Percentiles rank a stretch among this genome's conserved stretches.
Conservation (phyloP, 2,797 vertebrate species). For the Mus minutoides region DNA sequence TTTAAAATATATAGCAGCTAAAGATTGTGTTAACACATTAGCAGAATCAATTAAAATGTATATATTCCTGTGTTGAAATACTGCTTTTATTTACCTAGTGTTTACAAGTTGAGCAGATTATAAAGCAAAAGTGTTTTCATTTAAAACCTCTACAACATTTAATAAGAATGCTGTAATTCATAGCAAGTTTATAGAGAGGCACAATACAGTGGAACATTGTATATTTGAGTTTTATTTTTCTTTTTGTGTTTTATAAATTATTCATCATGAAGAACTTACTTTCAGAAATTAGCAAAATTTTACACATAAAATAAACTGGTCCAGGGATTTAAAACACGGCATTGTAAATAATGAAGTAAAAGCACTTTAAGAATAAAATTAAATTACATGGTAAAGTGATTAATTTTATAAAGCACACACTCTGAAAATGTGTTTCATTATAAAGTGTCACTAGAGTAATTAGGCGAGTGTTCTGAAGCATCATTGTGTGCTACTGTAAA, state of each 20-base stretch:
- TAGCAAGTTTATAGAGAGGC: background rate
- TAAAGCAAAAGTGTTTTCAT: background rate
- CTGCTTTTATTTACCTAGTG: background rate
- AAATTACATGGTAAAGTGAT: background rate
- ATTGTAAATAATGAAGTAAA: background rate
- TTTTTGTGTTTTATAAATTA: background rate
- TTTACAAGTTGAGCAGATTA: background rate
- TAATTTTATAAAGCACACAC: background rate
- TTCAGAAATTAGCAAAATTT: background rate
- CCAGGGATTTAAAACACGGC: background rate
- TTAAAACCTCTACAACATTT: background rate
- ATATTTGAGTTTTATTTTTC: background rate
- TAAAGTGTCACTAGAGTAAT: constrained; percentile 26
- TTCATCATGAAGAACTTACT: background rate
- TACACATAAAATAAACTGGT: background rate
- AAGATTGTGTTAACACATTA: background rate
- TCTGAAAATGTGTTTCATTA: constrained; percentile 41
- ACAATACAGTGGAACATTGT: background rate
- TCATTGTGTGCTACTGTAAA: constrained; percentile 31
- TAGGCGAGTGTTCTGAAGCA: constrained; percentile 58
- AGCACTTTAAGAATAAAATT: background rate
- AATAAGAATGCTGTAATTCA: background rate
- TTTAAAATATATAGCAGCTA: background rate
- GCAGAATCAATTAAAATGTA: background rate
- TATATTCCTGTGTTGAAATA: background rate